These are phyloP conservation scores for Eudasyphora cyanicolor DNA, from an alignment of 2,888 invertebrate genomes.

Conservation along the genomic window DNA sequence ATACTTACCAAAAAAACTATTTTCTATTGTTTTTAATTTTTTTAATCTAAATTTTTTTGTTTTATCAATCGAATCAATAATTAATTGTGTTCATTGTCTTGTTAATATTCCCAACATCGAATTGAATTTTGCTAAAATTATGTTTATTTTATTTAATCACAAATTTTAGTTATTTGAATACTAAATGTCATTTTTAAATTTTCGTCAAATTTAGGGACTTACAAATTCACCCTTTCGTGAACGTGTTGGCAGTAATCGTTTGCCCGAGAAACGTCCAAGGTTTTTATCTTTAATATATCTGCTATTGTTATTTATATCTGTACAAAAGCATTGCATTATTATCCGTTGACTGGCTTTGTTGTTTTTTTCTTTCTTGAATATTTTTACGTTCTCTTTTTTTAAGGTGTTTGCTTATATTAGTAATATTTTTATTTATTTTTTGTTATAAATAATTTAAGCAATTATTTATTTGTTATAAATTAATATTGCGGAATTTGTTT, in stretches of 20 bases:
- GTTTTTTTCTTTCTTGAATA: constrained; percentile 45
- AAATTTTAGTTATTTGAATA: constrained; percentile 24
- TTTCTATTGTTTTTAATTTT: constrained; percentile 40
- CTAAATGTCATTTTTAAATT: constrained; percentile 42
- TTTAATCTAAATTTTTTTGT: constrained; percentile 40
- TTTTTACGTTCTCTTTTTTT: constrained; percentile 37
- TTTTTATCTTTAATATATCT: constrained; percentile 79
- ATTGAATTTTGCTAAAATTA: constrained; percentile 25
- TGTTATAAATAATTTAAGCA: constrained; percentile 55
- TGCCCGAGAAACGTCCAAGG: constrained; percentile 92
- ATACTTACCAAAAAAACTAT: no score
- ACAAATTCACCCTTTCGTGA: constrained; percentile 93
- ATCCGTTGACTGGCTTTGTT: constrained; percentile 61
- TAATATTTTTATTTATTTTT: constrained; percentile 69
- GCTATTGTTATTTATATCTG: constrained; percentile 11
- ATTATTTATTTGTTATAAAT: constrained; percentile 1
- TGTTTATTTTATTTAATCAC: constrained; percentile 41
- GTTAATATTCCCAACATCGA: constrained; percentile 28
- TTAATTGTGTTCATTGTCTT: constrained; percentile 57
- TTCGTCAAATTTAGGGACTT: constrained; percentile 79
- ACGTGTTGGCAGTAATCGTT: constrained; percentile 92
- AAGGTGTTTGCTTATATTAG: constrained; percentile 59
- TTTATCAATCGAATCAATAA: constrained; percentile 51
- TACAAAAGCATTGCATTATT: constrained; percentile 42
- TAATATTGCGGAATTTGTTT: background rate